Conservation (phyloP, 1,140 invertebrate species). For the Drosophila busckii region DNA sequence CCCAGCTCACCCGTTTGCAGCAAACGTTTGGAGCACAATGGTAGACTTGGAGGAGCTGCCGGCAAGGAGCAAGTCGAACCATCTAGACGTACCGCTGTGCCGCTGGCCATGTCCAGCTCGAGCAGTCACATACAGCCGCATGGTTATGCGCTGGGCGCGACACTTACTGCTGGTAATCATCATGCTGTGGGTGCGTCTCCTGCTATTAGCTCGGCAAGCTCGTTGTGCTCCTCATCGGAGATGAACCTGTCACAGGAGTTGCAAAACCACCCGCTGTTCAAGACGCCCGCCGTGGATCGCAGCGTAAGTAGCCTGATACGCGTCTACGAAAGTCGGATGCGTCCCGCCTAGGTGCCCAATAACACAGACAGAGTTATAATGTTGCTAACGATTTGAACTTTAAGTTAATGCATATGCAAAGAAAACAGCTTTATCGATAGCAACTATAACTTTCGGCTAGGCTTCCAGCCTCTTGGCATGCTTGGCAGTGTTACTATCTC, state of each 20-base stretch:
- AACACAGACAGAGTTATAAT: too few species aligned
- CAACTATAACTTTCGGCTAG: too few species aligned
- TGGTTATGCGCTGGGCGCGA: conserved; percentile 51
- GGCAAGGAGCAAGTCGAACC: conserved; percentile 17
- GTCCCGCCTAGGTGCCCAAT: too few species aligned
- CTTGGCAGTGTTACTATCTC: too few species aligned
- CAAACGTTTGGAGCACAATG: conserved; percentile 44
- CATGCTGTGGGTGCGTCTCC: conserved; percentile 73
- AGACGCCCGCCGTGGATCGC: conserved; percentile 72
- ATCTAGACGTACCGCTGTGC: conserved; percentile 49
- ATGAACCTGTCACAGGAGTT: conserved; percentile 78
- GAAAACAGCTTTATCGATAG: too few species aligned
- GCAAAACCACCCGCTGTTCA: conserved; percentile 78
- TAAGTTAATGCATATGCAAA: too few species aligned
- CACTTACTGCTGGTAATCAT: conserved; percentile 52
- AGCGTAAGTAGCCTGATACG: conserved; percentile 73
- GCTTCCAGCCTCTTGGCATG: too few species aligned
- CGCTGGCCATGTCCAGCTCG: conserved; percentile 75
- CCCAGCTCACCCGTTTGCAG: conserved; percentile 83
- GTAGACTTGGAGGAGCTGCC: conserved; percentile 12
- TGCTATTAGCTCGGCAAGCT: conserved; percentile 74
- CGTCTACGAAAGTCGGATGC: conserved; percentile 51
- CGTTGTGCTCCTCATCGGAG: conserved; percentile 74
- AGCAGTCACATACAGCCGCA: conserved; percentile 73
- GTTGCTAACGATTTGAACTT: too few species aligned